These are phyloP conservation scores for Hylaeus anthracinus DNA, from an alignment of 1,140 invertebrate genomes.

Conservation along the genomic window DNA sequence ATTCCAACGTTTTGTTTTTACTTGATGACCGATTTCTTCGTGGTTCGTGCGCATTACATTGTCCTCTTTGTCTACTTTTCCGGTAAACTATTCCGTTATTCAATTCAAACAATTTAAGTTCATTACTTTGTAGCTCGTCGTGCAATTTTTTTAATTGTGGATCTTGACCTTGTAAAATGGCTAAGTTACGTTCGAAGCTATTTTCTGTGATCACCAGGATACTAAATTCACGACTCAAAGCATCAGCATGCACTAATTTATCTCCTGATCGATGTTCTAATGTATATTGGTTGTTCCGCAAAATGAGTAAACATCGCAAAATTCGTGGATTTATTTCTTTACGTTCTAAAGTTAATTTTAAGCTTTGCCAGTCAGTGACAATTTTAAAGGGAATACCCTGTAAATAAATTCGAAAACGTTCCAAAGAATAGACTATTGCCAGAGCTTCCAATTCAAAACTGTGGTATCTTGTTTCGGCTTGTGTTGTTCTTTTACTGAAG, in stretches of 20 bases:
- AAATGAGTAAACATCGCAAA: neutral
- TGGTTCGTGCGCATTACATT: neutral
- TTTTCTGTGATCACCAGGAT: neutral
- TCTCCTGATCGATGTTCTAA: slow-evolving; percentile 2
- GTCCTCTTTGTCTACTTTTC: neutral
- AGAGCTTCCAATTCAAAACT: slow-evolving; percentile 1
- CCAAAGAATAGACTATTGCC: neutral
- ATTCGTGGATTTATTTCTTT: neutral
- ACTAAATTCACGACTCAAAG: neutral
- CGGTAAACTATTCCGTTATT: neutral
- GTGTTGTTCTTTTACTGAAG: neutral
- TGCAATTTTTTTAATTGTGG: neutral
- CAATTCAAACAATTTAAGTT: neutral
- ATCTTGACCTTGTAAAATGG: neutral
- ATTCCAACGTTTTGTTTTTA: neutral
- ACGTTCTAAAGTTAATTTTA: neutral
- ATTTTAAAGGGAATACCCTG: slow-evolving; percentile 46
- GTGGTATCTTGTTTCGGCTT: neutral
- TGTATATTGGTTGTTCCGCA: neutral
- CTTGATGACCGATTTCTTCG: neutral
- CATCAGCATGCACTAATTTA: neutral
- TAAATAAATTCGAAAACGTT: slow-evolving; percentile 17
- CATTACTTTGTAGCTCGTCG: neutral
- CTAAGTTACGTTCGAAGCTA: slow-evolving; percentile 3
- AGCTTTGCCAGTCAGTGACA: slow-evolving; percentile 16